A percentile compares a stretch with the other conserved stretches of the same genome.
phyloP scores from a whole-genome alignment of 2,797 vertebrate species.

The Hemibagrus guttatus region DNA sequence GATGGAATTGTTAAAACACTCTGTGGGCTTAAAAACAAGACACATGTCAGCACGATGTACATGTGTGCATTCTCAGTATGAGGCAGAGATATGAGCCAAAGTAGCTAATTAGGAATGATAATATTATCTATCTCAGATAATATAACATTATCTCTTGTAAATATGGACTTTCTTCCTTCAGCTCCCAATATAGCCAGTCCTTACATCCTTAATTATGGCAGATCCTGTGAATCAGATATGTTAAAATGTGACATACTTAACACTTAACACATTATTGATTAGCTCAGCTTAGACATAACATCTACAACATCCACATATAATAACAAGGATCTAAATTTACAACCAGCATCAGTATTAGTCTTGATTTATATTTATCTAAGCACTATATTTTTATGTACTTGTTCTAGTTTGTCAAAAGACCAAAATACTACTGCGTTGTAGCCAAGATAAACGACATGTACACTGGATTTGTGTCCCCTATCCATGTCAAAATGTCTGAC shows the following conservation, averaged over 20 bases:
- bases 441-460: neutral
- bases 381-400: neutral
- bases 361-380: neutral
- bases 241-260: neutral
- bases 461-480: neutral
- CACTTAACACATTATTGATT: neutral
- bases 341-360: neutral
- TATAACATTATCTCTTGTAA: neutral
- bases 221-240: slow-evolving; percentile 30
- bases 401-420: neutral
- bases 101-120: slow-evolving; percentile 7
- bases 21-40: neutral
- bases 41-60: neutral
- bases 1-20: neutral
- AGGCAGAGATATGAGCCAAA: neutral
- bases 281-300: neutral
- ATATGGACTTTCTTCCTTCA: neutral
- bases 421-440: neutral
- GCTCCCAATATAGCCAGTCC: slow-evolving; percentile 13
- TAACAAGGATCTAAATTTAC: neutral
- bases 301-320: slow-evolving; percentile 5
- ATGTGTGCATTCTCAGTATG: neutral
- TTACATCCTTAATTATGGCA: slow-evolving; percentile 38
- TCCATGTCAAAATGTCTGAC: neutral
- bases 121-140: slow-evolving; percentile 10